Evolutionary conservation across 1,140 invertebrate genomes (phyloP).

Genomic region (Micrasema longulum): DNA sequence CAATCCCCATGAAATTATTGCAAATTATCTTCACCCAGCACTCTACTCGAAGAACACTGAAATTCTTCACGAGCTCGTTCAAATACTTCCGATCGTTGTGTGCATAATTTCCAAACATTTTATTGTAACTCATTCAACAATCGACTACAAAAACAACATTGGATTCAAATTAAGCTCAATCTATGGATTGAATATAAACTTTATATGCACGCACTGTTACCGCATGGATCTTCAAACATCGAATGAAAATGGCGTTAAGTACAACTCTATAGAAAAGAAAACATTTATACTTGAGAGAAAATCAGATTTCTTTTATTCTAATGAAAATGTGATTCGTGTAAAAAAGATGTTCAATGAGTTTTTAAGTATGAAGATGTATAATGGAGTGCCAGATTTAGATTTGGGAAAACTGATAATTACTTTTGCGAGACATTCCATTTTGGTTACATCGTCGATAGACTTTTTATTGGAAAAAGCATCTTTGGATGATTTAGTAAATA

Average conservation of each 20-base stretch:
- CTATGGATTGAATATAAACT: slow-evolving; percentile 25
- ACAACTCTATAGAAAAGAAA: slow-evolving; percentile 18
- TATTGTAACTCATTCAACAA: slow-evolving; percentile 26
- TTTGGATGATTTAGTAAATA: slow-evolving; percentile 56
- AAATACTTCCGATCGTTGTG: slow-evolving; percentile 34
- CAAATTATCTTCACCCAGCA: slow-evolving; percentile 40
- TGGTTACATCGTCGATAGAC: slow-evolving; percentile 57
- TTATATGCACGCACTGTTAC: slow-evolving; percentile 47
- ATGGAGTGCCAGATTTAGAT: slow-evolving; percentile 52
- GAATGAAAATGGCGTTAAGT: slow-evolving; percentile 28
- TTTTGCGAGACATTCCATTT: slow-evolving; percentile 61
- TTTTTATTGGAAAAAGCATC: slow-evolving; percentile 58
- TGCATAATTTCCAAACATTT: slow-evolving; percentile 46
- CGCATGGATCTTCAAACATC: slow-evolving; percentile 32
- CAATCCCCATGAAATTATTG: slow-evolving; percentile 25
- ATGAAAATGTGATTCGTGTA: slow-evolving; percentile 8
- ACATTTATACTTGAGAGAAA: slow-evolving; percentile 27
- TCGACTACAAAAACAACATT: slow-evolving; percentile 17
- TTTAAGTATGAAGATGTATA: slow-evolving; percentile 59
- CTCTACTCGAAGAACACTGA: slow-evolving; percentile 41
- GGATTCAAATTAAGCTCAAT: slow-evolving; percentile 11
- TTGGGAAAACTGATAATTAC: slow-evolving; percentile 58
- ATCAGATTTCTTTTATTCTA: slow-evolving; percentile 7
- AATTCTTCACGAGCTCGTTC: slow-evolving; percentile 30
- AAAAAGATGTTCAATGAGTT: slow-evolving; percentile 60